Conservation (phyloP, 2,113 vertebrate species). For the Willisornis vidua region DNA sequence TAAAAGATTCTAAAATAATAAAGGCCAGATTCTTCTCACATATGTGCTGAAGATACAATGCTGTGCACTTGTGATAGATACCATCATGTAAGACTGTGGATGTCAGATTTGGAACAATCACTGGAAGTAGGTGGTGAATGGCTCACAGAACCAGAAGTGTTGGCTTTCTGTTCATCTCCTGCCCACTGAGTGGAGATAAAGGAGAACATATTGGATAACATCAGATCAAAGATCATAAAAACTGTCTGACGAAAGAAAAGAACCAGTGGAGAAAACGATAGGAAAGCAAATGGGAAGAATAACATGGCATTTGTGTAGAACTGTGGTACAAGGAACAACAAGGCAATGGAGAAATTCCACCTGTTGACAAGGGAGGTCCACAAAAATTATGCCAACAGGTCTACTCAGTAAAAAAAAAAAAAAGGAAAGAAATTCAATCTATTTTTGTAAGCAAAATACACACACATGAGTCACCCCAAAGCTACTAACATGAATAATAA, state of each 20-base stretch:
- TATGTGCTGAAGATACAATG: neutral
- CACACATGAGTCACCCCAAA: neutral
- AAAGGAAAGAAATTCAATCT: neutral
- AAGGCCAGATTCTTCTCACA: neutral
- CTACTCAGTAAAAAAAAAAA: neutral
- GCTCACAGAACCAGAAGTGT: neutral
- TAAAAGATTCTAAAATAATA: neutral
- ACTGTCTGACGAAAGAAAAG: neutral
- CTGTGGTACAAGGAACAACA: neutral
- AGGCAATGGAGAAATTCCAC: neutral
- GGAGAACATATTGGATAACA: neutral
- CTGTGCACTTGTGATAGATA: neutral
- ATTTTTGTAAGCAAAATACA: neutral
- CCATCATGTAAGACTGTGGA: neutral
- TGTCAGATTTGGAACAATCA: neutral
- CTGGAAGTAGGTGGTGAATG: neutral
- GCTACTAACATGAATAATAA: neutral
- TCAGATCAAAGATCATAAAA: neutral
- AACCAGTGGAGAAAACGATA: neutral
- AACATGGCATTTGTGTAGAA: neutral
- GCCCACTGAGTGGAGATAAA: neutral
- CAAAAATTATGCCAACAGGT: neutral
- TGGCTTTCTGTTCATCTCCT: neutral
- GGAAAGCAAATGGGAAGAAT: neutral
- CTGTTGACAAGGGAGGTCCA: neutral